Evolutionary conservation across 2,113 vertebrate genomes (phyloP).

Genomic region (Lathamus discolor): DNA sequence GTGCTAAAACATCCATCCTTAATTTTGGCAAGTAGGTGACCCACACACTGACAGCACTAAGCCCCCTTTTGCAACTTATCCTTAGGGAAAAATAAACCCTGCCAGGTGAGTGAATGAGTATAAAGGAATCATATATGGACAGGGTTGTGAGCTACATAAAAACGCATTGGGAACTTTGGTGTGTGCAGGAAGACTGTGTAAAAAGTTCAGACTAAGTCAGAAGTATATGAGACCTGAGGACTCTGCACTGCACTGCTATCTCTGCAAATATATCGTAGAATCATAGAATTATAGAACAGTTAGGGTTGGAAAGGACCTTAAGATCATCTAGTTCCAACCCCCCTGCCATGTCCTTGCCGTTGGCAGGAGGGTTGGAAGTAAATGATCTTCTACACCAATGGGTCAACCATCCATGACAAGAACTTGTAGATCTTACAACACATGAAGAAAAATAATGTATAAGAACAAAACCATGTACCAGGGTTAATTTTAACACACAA

Average conservation of each 20-base stretch:
- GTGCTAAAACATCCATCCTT: neutral
- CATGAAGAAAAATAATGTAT: neutral
- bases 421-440: neutral
- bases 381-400: neutral
- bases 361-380: neutral
- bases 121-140: neutral
- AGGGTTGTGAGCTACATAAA: neutral
- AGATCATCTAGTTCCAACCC: neutral
- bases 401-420: neutral
- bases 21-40: neutral
- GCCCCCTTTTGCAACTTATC: neutral
- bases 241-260: neutral
- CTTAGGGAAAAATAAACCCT: neutral
- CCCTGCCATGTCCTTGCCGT: neutral
- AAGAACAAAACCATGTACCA: neutral
- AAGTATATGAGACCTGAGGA: neutral
- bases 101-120: neutral
- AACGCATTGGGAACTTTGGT: neutral
- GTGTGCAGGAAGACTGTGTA: neutral
- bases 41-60: neutral
- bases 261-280: neutral
- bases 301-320: neutral
- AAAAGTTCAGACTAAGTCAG: neutral
- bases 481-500: neutral
- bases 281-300: neutral